Conservation (phyloP, 2,797 vertebrate species). For the Melanotaenia parkinsoni region DNA sequence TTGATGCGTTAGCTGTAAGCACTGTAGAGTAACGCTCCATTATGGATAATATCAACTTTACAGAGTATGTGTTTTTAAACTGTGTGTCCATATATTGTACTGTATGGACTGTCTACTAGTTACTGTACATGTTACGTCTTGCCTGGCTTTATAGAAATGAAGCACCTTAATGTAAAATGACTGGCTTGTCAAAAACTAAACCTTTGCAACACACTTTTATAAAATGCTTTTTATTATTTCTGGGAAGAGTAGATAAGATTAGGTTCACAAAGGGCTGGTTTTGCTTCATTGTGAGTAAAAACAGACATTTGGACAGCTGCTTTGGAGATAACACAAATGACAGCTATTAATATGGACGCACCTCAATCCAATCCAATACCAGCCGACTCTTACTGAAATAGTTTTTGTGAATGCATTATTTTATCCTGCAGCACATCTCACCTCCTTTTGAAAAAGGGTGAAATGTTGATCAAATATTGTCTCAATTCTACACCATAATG, state of each 20-base stretch:
- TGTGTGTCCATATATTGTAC: slow-evolving; percentile 49
- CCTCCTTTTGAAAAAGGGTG: slow-evolving; percentile 53
- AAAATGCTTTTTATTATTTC: slow-evolving; percentile 78
- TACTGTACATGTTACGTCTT: slow-evolving; percentile 79
- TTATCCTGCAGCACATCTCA: slow-evolving; percentile 48
- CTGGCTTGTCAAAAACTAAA: slow-evolving; percentile 76
- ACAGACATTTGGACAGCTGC: slow-evolving; percentile 78
- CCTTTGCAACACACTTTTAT: slow-evolving; percentile 73
- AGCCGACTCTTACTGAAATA: slow-evolving; percentile 50
- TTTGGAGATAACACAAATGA: slow-evolving; percentile 77
- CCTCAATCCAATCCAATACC: slow-evolving; percentile 75
- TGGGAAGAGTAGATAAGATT: slow-evolving; percentile 79
- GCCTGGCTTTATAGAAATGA: slow-evolving; percentile 77
- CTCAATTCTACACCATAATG: slow-evolving; percentile 58
- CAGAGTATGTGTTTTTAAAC: slow-evolving; percentile 69
- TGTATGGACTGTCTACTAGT: slow-evolving; percentile 52
- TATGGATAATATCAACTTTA: slow-evolving; percentile 71
- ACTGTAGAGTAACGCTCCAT: slow-evolving; percentile 67
- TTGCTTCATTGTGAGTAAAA: slow-evolving; percentile 78
- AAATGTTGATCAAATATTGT: slow-evolving; percentile 49
- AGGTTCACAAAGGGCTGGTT: slow-evolving; percentile 81
- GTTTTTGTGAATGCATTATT: slow-evolving; percentile 56
- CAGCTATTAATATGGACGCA: slow-evolving; percentile 76
- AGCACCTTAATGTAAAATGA: slow-evolving; percentile 85
- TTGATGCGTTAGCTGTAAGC: slow-evolving; percentile 74